phyloP scores from a whole-genome alignment of 2,797 vertebrate genomes.

The Mareca penelope region DNA sequence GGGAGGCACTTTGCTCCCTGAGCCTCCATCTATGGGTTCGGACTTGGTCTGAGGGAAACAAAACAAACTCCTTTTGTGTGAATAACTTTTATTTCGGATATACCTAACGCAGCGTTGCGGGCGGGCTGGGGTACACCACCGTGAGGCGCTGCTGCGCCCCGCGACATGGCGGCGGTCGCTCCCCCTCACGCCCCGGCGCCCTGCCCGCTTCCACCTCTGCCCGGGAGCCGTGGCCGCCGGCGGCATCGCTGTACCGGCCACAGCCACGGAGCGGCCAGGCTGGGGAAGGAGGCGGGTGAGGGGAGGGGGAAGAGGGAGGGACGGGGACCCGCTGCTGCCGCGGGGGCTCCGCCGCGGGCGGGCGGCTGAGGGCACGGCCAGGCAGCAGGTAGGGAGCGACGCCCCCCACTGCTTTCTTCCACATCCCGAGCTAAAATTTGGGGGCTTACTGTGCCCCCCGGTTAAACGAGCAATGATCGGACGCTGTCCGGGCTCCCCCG shows the following conservation, averaged over 20 bases:
- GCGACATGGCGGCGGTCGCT: too few species aligned
- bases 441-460: not conserved
- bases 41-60: not conserved
- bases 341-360: not conserved
- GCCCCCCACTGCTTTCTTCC: not conserved
- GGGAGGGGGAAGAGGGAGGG: not conserved
- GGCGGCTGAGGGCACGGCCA: not conserved
- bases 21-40: too few species aligned
- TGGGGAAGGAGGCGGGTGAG: conserved; percentile 8
- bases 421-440: not conserved
- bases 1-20: too few species aligned
- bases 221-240: not conserved
- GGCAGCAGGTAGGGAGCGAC: not conserved
- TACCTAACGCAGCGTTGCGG: accelerated
- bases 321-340: not conserved
- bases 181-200: too few species aligned
- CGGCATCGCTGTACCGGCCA: too few species aligned
- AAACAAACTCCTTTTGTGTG: not conserved
- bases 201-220: not conserved
- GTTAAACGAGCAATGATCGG: not conserved
- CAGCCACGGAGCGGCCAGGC: not conserved
- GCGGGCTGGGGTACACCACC: not conserved
- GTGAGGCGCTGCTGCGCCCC: not conserved
- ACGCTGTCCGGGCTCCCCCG: not conserved
- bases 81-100: not conserved